Evolutionary conservation across 1,140 invertebrate genomes (phyloP), one percentile per base, ranked within the genome.

Genomic region (Caenorhabditis remanei): DNA sequence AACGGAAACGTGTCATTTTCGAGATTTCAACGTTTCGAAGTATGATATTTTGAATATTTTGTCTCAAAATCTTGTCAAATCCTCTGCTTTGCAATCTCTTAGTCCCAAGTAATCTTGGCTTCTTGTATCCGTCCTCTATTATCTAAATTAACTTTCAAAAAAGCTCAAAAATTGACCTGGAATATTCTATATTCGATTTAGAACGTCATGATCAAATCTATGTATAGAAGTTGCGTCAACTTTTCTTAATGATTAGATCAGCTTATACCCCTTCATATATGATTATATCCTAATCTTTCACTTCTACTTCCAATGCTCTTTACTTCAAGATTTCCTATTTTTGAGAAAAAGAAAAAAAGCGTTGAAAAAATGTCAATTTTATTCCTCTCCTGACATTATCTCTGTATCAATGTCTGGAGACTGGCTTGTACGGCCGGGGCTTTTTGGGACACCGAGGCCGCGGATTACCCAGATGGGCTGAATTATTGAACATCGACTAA

Each of bases 351-450:
- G 11, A 14, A 14, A 53, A n/a, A 16, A 16, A 53, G 50, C 50
- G 16, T 14, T n/a, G 21, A n/a, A n/a, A 58, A 58, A n/a, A n/a
- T 58, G 4, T 58, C n/a, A 11, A n/a, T 58, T 58, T n/a, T 40
- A 21, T 65, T 65, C 40, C 61, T 65, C 21, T 8, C 40, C 40
- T 71, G 40, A 48, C 40, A 71, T 71, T 71, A 71, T 71, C 43
- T 43, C 24, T 46, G 32, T 32, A 32, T 32, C 32, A 32, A 32
- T 1, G 32, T 32, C 32, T 2, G 32, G 32, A n/a, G n/a, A n/a
- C n/a, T n/a, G n/a, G n/a, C n/a, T n/a, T n/a, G n/a, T n/a, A n/a
- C n/a, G n/a, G n/a, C n/a, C n/a, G n/a, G n/a, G n/a, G n/a, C n/a
- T n/a, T n/a, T n/a, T n/a, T n/a, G n/a, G n/a, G n/a, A n/a, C n/a